Evolutionary conservation across 2,888 invertebrate genomes (phyloP).

Genomic region (Drosophila formosana): DNA sequence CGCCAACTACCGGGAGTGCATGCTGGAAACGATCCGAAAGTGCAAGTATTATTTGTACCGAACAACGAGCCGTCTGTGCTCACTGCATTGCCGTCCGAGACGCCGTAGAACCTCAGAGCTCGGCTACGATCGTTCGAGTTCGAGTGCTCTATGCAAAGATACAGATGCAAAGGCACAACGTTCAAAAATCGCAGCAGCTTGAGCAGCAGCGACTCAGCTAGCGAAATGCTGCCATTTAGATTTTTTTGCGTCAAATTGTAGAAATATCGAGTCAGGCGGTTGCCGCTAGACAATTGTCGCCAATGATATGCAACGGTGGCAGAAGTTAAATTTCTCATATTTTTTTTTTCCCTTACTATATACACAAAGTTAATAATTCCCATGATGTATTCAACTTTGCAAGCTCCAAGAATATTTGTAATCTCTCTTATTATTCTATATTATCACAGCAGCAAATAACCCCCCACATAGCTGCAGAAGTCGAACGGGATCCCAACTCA

Average conservation of each 20-base stretch:
- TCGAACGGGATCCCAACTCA: no score
- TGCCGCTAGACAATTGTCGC: not conserved
- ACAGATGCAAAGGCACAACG: not conserved
- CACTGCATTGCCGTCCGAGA: conserved; percentile 5
- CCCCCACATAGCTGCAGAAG: no score
- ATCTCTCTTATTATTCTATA: no score
- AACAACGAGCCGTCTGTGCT: not conserved
- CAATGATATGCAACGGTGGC: conserved; percentile 1
- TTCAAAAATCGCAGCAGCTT: not conserved
- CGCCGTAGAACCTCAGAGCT: conserved; percentile 7
- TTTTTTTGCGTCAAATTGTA: not conserved
- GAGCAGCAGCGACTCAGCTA: not conserved
- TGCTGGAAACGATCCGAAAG: not conserved
- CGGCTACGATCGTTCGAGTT: not conserved
- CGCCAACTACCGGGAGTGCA: conserved; percentile 9
- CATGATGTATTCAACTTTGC: not conserved
- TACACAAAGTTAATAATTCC: no score
- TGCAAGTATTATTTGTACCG: not conserved
- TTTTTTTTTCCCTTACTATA: not conserved
- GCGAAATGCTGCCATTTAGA: not conserved
- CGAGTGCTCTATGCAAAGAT: not conserved
- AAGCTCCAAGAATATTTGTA: not conserved
- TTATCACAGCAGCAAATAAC: no score
- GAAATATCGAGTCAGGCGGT: not conserved
- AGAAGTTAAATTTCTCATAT: not conserved